phyloP scores from a whole-genome alignment of 2,888 invertebrate genomes.

The Phaedon cochleariae region DNA sequence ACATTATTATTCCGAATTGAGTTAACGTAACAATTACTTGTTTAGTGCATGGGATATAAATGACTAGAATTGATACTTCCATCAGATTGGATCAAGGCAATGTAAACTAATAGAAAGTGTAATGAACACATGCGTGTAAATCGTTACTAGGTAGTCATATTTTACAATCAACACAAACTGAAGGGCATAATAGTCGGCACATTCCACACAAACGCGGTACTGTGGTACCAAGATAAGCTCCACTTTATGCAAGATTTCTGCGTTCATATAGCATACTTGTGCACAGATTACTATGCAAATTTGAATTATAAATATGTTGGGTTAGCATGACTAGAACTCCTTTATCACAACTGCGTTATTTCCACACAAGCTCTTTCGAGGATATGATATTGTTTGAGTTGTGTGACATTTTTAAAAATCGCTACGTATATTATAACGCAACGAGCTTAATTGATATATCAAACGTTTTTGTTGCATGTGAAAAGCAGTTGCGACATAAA shows the following conservation, averaged over 20 bases:
- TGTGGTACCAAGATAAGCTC: neutral
- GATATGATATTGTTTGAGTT: neutral
- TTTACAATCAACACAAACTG: neutral
- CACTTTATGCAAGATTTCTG: neutral
- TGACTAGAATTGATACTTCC: neutral
- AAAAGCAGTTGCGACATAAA: too few relatives aligned
- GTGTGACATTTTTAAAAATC: neutral
- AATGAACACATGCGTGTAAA: neutral
- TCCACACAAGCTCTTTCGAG: neutral
- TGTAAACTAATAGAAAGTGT: neutral
- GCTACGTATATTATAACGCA: neutral
- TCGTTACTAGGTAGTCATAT: constrained; percentile 1
- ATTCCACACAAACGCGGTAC: neutral
- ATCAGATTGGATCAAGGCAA: neutral
- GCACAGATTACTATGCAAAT: neutral
- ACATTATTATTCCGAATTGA: too few relatives aligned
- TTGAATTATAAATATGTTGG: neutral
- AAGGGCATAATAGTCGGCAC: neutral
- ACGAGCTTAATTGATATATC: neutral
- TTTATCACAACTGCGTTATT: neutral
- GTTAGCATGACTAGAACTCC: neutral
- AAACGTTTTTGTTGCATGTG: neutral
- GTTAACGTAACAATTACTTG: neutral
- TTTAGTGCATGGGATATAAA: too few relatives aligned
- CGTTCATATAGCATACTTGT: neutral